Base-by-base conservation (phyloP, 2,797 vertebrate genomes). In the Molothrus aeneus region DNA sequence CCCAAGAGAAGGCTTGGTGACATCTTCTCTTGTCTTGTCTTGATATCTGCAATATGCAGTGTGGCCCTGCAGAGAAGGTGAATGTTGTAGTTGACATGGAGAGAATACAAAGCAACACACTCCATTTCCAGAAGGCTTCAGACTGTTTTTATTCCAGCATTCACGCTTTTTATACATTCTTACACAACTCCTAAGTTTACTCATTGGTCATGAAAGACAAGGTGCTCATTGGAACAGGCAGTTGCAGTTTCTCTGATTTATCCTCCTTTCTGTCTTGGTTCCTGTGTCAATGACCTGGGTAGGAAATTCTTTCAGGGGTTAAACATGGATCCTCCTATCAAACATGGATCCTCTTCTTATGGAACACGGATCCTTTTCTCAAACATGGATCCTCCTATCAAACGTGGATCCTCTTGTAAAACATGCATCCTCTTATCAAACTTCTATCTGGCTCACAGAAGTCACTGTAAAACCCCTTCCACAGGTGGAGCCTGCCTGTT, bases 261-360 rank as follows among this genome's bases (percentile, higher is more conserved):
- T n/a, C 21, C 54, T 56, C 7, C 21, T 15, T 15, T 56, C 20
- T n/a, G 13, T n/a, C 21, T n/a, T 56, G 54, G 32, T 1, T 15
- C n/a, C 32, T n/a, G 21, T 56, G 54, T n/a, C 32, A n/a, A 10
- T 0, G 6, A 56, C 21, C 32, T n/a, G 4, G 32, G 54, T 1
- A n/a, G 54, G 32, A n/a, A 56, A 56, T 56, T 56, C 20, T 24
- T 56, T n/a, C 21, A n/a, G 32, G 54, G 54, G 13, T 56, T 56
- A n/a, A 43, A 45, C 19, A 45, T 20, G 3, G 48, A 50, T 26
- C 14, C 9, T 26, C 25, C 6, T 50, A 3, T 25, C 25, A 50
- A 50, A 50, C 48, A 50, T 26, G 25, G 25, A 50, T 26, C 25
- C 48, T 50, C 14, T 9, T 26, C 14, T 9, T 26, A 4, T 15